Evolutionary conservation across 1,140 invertebrate genomes (phyloP).

Genomic region (Listronotus oregonensis): DNA sequence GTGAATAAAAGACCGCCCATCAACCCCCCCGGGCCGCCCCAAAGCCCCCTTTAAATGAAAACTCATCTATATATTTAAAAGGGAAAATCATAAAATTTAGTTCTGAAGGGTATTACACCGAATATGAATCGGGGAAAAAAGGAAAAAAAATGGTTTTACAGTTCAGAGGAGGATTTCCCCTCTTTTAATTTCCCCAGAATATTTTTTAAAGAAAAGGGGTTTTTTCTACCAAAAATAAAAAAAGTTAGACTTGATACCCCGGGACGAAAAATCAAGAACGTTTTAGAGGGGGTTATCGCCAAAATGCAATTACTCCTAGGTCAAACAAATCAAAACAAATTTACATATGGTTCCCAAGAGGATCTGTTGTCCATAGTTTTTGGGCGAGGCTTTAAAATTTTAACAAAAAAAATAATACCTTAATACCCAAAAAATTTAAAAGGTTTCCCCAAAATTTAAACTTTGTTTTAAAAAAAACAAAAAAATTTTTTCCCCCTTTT

Average conservation of each 20-base stretch:
- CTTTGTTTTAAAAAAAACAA: constrained; percentile 35
- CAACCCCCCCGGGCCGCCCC: background rate
- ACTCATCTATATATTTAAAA: constrained; percentile 2
- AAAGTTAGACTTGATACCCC: background rate
- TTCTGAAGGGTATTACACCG: constrained; percentile 29
- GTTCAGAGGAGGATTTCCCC: constrained; percentile 39
- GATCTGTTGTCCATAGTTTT: constrained; percentile 30
- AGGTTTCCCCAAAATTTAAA: constrained; percentile 39
- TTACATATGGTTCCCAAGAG: constrained; percentile 34
- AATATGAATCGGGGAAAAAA: constrained; percentile 30
- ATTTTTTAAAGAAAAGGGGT: background rate
- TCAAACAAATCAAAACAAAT: constrained; percentile 19
- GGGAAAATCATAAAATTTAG: constrained; percentile 9
- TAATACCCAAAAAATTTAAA: constrained; percentile 46
- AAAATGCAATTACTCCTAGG: constrained; percentile 5
- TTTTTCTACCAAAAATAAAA: constrained; percentile 9
- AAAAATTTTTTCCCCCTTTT: constrained; percentile 15
- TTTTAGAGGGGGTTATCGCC: background rate
- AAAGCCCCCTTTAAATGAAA: constrained; percentile 2
- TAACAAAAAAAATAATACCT: constrained; percentile 43
- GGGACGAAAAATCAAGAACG: background rate
- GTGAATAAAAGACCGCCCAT: background rate
- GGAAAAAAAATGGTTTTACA: constrained; percentile 31
- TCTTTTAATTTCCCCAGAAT: constrained; percentile 21
- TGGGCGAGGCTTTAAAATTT: constrained; percentile 2